Base-by-base conservation (phyloP, 1,140 invertebrate genomes). In the Hyposmocoma kahamanoa region DNA sequence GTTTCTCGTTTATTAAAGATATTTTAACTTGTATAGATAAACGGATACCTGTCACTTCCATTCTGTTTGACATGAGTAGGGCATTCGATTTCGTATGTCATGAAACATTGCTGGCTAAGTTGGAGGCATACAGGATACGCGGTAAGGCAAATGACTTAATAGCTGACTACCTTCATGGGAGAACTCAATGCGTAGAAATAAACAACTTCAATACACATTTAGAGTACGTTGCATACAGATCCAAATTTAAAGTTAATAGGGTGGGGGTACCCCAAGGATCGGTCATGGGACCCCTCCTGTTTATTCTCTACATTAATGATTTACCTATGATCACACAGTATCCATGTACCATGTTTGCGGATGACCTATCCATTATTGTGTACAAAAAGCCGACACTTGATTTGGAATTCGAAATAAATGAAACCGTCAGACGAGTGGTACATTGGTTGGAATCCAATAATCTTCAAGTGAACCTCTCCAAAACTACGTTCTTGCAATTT, bases 21-120 rank as follows among this genome's bases (percentile, higher is more conserved):
- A 22, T 49, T 15, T 20, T 22, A n/a, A 13, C 22, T 21, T 17
- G 17, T 30, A 34, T 49, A 4, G 47, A 49, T 32, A 28, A 24
- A n/a, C 9, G 18, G 10, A 22, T 30, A 19, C 39, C 47, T 2
- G 22, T 42, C 21, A 18, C 24, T 3, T 24, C 26, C 1, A 22
- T 49, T 11, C 22, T 30, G 10, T 49, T 49, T 30, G 47, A 49
- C 26, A 32, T 49, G 41, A 42, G 38, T 19, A 42, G 32, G 22
- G 47, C 47, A n/a, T 49, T 49, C 26, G 46, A 48, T 26, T 39
- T 28, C 41, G 46, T 48, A 6, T 39, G 17, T 38, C 46, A 48
- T 30, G 15, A 42, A 21, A 26, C 19, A 8, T 22, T 49, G n/a
- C 22, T 49, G 13, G 10, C 0, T 22, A 49, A 49, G 22, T 20